A percentile compares a stretch with the other conserved stretches of the same genome.
Evolutionary conservation across 2,113 vertebrate genomes (phyloP).

Genomic region (Chlorodrepanis virens): DNA sequence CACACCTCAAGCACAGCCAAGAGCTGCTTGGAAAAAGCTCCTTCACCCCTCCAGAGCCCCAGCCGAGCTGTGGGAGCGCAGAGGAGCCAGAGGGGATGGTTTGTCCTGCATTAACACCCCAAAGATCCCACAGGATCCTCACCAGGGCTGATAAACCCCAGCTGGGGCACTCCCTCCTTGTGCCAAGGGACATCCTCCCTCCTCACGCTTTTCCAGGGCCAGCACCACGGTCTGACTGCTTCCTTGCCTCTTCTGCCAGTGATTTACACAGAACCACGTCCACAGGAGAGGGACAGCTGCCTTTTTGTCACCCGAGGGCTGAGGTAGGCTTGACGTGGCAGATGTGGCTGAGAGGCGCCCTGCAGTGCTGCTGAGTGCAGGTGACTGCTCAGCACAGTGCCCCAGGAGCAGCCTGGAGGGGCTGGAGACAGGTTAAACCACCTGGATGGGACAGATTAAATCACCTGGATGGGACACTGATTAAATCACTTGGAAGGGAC

Average conservation of each 20-base stretch:
- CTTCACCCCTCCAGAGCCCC: neutral
- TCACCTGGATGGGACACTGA: no score
- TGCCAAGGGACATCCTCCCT: neutral
- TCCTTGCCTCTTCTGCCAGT: neutral
- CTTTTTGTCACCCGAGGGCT: neutral
- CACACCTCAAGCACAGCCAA: neutral
- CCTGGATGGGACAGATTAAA: no score
- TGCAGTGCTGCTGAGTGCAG: neutral
- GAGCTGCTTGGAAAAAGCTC: neutral
- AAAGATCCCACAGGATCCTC: neutral
- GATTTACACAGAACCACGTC: accelerated
- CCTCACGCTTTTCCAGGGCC: neutral
- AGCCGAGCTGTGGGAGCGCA: neutral
- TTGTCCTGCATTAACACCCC: neutral
- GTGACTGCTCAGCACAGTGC: accelerated
- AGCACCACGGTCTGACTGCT: no score
- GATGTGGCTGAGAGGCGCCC: neutral
- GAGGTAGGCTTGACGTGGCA: neutral
- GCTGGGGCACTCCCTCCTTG: neutral
- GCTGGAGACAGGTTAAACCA: no score
- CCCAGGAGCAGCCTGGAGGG: neutral
- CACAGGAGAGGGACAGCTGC: neutral
- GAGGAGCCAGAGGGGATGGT: neutral
- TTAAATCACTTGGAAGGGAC: no score
- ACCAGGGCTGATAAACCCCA: neutral